Conservation (phyloP, 2,113 vertebrate genomes). For the Uropsilus gracilis region DNA sequence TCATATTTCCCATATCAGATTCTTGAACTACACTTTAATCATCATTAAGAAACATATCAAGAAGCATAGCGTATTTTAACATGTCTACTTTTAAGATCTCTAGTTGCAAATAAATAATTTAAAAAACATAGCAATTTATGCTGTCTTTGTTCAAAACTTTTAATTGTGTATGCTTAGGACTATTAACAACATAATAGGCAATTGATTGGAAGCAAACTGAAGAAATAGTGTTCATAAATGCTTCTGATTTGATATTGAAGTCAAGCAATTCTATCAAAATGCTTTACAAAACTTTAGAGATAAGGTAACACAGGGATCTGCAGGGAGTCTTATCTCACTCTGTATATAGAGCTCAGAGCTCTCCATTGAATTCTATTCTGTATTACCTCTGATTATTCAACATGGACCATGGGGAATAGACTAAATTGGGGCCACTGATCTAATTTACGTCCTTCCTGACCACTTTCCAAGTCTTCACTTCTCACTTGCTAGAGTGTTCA, state of each 20-base stretch:
- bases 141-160: neutral
- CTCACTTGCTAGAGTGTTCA: neutral
- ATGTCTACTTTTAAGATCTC: neutral
- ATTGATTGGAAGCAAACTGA: neutral
- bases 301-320: neutral
- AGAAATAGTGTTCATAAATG: neutral
- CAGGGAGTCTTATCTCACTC: neutral
- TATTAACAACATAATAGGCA: neutral
- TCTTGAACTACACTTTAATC: neutral
- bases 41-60: neutral
- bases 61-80: neutral
- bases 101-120: conserved; percentile 32
- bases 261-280: neutral
- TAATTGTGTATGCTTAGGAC: neutral
- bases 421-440: conserved; percentile 9
- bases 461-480: neutral
- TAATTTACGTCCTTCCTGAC: conserved; percentile 21
- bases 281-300: neutral
- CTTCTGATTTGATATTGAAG: neutral
- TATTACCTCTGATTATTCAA: neutral
- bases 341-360: neutral
- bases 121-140: conserved; percentile 13
- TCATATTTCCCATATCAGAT: conserved; percentile 18
- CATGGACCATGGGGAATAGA: neutral
- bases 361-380: neutral